A percentile compares a stretch with the other conserved stretches of the same genome.
phyloP scores from a whole-genome alignment of 2,888 invertebrate genomes.

The Oscheius sp. region DNA sequence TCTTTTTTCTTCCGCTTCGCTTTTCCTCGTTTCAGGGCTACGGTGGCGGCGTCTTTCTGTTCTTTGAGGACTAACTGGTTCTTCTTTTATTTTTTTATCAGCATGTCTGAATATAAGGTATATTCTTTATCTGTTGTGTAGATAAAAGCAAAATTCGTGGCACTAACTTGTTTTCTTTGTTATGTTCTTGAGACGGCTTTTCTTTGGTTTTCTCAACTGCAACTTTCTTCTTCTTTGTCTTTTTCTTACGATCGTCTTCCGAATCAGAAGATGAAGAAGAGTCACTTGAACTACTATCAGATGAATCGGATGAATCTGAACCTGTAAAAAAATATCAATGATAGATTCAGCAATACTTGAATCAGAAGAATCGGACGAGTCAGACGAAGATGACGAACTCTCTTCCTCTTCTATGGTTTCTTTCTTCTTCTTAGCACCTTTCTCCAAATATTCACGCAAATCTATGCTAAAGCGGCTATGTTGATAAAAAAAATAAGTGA shows the following conservation, averaged over 20 bases:
- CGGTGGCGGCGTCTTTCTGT: constrained; percentile 29
- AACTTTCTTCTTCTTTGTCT: constrained; percentile 47
- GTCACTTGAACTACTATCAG: constrained; percentile 31
- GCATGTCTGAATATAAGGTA: constrained; percentile 32
- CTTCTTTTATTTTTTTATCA: constrained; percentile 34
- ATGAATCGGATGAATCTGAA: constrained; percentile 17
- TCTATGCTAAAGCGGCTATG: no score
- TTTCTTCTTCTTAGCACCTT: constrained; percentile 54
- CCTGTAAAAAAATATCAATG: background rate
- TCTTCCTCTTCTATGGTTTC: constrained; percentile 39
- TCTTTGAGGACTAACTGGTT: constrained; percentile 25
- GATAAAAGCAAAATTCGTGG: no score
- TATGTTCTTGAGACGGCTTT: background rate
- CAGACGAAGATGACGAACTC: constrained; percentile 35
- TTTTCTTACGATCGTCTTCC: constrained; percentile 41
- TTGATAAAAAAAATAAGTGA: no score
- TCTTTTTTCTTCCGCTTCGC: background rate
- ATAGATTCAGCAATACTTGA: constrained; percentile 40
- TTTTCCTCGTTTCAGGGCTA: background rate
- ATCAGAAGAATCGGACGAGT: constrained; percentile 14
- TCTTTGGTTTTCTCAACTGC: constrained; percentile 28
- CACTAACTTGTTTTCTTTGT: constrained; percentile 20
- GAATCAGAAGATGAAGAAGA: constrained; percentile 48
- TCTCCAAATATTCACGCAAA: constrained; percentile 65
- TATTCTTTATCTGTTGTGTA: no score